Evolutionary conservation across 1,140 invertebrate species (phyloP), one percentile per base, ranked within the genome.

Genomic region (Apis dorsata): DNA sequence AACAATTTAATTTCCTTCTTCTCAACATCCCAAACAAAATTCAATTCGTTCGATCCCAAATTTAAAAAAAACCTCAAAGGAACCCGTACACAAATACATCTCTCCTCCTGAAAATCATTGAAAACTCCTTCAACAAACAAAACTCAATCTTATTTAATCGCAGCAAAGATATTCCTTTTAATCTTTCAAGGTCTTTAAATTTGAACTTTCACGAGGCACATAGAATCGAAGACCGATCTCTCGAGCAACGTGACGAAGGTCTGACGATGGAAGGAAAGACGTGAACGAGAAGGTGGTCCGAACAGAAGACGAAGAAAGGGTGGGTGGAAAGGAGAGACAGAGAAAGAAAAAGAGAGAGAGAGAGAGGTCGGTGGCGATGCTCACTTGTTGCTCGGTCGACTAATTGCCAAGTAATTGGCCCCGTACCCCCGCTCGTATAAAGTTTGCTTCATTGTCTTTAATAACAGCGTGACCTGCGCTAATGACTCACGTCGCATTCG

Each of bases 361-460:
- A 85, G 86, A 86, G 89, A 87, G 88, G 87, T 89, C 89, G 87
- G 89, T 91, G 89, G 88, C 91, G 91, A 93, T 91, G 90, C 91
- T 93, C 92, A 93, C 93, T 94, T 93, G 93, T 93, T 93, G 93
- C 93, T 93, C 86, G 90, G 91, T 91, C 92, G 91, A 93, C 93
- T 94, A 94, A 94, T 94, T 94, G 93, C 92, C 91, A 92, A 93
- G 93, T 93, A 94, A 94, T 94, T 94, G 93, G 92, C 90, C 91
- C 88, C 83, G 86, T 90, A 88, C 85, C 86, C 81, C 85, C 70
- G 78, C 88, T 90, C 90, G 92, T 93, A 93, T 93, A 94, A 93
- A 93, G 90, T 93, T 93, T 93, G 92, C 93, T 93, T 93, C 92
- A 94, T 94, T 94, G 93, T 94, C 93, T 94, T 93, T 93, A 93